Percentiles rank a stretch among this genome's conserved stretches.
phyloP scores from a whole-genome alignment of 2,888 invertebrate species.

The Acrobasis suavella region DNA sequence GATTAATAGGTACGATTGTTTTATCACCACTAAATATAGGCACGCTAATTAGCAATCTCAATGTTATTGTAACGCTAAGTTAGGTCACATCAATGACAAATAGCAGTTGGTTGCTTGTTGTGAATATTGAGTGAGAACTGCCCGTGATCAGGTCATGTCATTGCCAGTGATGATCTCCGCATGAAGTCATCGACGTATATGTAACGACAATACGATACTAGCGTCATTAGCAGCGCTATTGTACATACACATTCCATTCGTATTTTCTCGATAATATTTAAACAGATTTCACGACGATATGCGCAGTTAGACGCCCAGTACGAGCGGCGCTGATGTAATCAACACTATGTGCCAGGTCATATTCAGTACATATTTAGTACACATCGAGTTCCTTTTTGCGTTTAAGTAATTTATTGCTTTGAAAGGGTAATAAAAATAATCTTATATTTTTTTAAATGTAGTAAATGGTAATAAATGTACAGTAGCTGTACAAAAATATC shows the following conservation, averaged over 20 bases:
- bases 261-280: constrained; percentile 67
- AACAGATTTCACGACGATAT: constrained; percentile 68
- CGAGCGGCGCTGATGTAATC: constrained; percentile 62
- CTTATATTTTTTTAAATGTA: too few species aligned
- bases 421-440: constrained; percentile 28
- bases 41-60: constrained; percentile 4
- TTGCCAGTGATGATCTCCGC: constrained; percentile 54
- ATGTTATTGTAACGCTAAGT: constrained; percentile 3
- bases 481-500: constrained; percentile 41
- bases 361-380: constrained; percentile 28
- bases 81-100: constrained; percentile 24
- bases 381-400: constrained; percentile 26
- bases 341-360: constrained; percentile 30
- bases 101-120: constrained; percentile 9
- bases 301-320: constrained; percentile 58
- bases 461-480: constrained; percentile 29
- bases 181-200: constrained; percentile 67
- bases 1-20: not conserved
- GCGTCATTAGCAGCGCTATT: constrained; percentile 58
- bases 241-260: constrained; percentile 49
- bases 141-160: constrained; percentile 54
- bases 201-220: constrained; percentile 45
- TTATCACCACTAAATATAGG: not conserved
- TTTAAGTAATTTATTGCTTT: constrained; percentile 36
- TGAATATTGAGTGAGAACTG: constrained; percentile 29